Conservation (phyloP, 2,888 invertebrate species). For the Caenorhabditis angaria region DNA sequence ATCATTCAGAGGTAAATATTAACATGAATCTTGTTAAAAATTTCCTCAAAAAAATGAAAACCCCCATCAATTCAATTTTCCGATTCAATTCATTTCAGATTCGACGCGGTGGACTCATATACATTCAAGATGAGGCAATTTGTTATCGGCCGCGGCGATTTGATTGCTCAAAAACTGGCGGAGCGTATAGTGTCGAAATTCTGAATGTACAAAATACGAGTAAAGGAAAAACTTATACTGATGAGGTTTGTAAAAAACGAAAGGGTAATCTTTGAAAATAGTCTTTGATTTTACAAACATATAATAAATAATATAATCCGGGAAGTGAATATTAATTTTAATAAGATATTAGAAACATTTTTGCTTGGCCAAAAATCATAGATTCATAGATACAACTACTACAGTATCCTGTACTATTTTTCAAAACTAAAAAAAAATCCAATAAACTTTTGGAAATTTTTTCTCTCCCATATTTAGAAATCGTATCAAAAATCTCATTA, state of each 20-base stretch:
- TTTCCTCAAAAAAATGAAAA: neutral
- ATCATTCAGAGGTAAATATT: slow-evolving; percentile 32
- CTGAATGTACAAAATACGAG: slow-evolving; percentile 43
- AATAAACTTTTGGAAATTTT: too few relatives aligned
- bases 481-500: too few relatives aligned
- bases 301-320: slow-evolving; percentile 2
- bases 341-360: neutral
- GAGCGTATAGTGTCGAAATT: slow-evolving; percentile 41
- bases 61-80: neutral
- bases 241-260: slow-evolving; percentile 39
- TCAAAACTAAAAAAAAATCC: too few relatives aligned
- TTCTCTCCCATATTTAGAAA: too few relatives aligned
- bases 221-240: slow-evolving; percentile 49
- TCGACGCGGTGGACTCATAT: slow-evolving; percentile 50
- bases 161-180: slow-evolving; percentile 48
- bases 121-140: slow-evolving; percentile 50
- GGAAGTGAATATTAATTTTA: slow-evolving; percentile 12
- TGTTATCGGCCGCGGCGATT: slow-evolving; percentile 50
- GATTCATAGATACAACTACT: too few relatives aligned
- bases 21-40: neutral
- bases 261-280: neutral
- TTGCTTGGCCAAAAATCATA: too few relatives aligned
- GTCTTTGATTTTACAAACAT: too few relatives aligned
- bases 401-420: too few relatives aligned
- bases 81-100: slow-evolving; percentile 27